These are phyloP conservation scores for Gnatocerus cornutus DNA, from an alignment of 2,888 invertebrate genomes.

Conservation along the genomic window DNA sequence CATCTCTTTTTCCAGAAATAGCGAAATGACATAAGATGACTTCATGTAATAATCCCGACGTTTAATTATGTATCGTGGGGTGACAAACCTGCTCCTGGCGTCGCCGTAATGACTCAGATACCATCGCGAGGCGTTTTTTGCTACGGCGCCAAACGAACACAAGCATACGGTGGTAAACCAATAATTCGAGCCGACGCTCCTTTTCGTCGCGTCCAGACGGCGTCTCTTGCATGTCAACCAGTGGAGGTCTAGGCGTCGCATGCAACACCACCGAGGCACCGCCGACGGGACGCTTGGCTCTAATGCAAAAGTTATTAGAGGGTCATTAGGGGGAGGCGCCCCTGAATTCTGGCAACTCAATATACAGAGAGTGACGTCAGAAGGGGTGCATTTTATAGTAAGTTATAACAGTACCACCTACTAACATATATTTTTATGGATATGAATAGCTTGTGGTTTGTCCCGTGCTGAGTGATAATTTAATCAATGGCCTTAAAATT, in stretches of 20 bases:
- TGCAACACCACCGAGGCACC: constrained; percentile 49
- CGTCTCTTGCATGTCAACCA: constrained; percentile 52
- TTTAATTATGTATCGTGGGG: constrained; percentile 32
- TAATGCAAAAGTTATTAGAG: constrained; percentile 2
- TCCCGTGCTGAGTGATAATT: not conserved
- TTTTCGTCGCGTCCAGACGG: constrained; percentile 58
- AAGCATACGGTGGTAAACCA: constrained; percentile 56
- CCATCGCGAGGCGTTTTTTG: constrained; percentile 50
- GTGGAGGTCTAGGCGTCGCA: constrained; percentile 57
- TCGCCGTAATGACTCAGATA: constrained; percentile 54
- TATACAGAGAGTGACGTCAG: too few species aligned
- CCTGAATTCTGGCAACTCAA: not conserved
- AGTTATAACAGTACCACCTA: too few species aligned
- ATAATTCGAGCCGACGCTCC: constrained; percentile 58
- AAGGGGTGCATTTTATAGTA: too few species aligned
- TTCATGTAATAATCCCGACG: constrained; percentile 20
- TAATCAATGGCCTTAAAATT: constrained; percentile 2
- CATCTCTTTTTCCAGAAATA: not conserved
- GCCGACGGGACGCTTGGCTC: constrained; percentile 28
- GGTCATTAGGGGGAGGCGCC: not conserved
- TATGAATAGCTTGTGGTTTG: not conserved
- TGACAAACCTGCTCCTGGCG: constrained; percentile 57
- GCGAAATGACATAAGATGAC: constrained; percentile 21
- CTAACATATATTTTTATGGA: too few species aligned
- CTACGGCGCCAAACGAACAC: constrained; percentile 59